These are phyloP conservation scores for Acronicta psi DNA, from an alignment of 2,888 invertebrate genomes.

Conservation along the genomic window DNA sequence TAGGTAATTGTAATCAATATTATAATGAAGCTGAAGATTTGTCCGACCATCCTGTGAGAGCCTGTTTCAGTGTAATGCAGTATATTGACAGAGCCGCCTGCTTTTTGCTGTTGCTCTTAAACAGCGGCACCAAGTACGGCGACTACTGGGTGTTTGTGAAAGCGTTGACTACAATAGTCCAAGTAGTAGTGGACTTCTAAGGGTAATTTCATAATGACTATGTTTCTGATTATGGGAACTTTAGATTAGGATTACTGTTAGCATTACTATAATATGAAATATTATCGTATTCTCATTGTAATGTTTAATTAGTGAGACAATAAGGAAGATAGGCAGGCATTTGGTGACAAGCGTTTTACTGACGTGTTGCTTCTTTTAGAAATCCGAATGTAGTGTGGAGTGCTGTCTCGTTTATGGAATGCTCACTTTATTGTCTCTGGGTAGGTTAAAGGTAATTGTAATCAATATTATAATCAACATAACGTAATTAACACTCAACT, in stretches of 20 bases:
- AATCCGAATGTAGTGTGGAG: constrained; percentile 5
- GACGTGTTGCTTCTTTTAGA: constrained; percentile 14
- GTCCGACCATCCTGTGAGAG: constrained; percentile 55
- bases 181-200: constrained; percentile 27
- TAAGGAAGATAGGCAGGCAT: constrained; percentile 54
- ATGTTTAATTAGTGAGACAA: constrained; percentile 58
- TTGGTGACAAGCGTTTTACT: constrained; percentile 14
- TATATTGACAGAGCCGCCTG: constrained; percentile 41
- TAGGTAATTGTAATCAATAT: too few relatives aligned
- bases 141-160: constrained; percentile 8
- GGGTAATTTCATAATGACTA: constrained; percentile 31
- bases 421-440: constrained; percentile 66
- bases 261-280: constrained; percentile 49
- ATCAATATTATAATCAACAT: constrained; percentile 50
- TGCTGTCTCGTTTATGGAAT: constrained; percentile 16
- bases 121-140: constrained; percentile 7
- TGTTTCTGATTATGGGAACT: constrained; percentile 29
- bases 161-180: constrained; percentile 14
- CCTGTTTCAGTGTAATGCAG: constrained; percentile 82
- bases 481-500: constrained; percentile 56
- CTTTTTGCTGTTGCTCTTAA: constrained; percentile 19
- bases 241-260: constrained; percentile 39
- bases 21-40: constrained; percentile 48
- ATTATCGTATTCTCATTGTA: constrained; percentile 46
- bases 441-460: constrained; percentile 47